Percentiles rank a stretch among this genome's conserved stretches.
phyloP scores from a whole-genome alignment of 2,888 invertebrate species.

The Stenurella melanura region DNA sequence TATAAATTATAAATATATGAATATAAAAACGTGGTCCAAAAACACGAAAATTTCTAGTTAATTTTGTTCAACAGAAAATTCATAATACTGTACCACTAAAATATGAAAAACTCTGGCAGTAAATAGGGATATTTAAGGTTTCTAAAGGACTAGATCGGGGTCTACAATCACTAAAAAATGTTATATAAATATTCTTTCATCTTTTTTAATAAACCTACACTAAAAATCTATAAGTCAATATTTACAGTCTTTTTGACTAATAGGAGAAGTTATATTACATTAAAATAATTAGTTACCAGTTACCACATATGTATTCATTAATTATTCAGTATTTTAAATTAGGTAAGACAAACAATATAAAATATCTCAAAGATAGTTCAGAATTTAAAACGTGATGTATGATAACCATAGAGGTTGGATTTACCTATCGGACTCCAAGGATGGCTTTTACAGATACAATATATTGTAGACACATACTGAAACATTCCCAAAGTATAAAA shows the following conservation, averaged over 20 bases:
- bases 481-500: too few species aligned
- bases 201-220: conserved; percentile 21
- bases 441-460: too few species aligned
- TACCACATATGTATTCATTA: background rate
- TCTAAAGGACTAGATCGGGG: conserved; percentile 27
- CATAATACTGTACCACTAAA: background rate
- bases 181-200: conserved; percentile 24
- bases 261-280: conserved; percentile 10
- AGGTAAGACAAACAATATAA: background rate
- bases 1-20: too few species aligned
- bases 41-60: background rate
- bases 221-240: conserved; percentile 22
- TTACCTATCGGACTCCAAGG: too few species aligned
- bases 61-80: background rate
- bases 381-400: background rate
- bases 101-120: background rate
- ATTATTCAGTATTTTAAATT: background rate
- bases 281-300: conserved; percentile 14
- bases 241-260: conserved; percentile 35
- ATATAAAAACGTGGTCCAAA: too few species aligned
- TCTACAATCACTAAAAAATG: conserved; percentile 25
- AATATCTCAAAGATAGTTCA: background rate
- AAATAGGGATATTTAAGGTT: background rate
- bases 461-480: too few species aligned
- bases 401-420: too few species aligned